Evolutionary conservation across 2,888 invertebrate species (phyloP).

Genomic region (Parnassius apollo): DNA sequence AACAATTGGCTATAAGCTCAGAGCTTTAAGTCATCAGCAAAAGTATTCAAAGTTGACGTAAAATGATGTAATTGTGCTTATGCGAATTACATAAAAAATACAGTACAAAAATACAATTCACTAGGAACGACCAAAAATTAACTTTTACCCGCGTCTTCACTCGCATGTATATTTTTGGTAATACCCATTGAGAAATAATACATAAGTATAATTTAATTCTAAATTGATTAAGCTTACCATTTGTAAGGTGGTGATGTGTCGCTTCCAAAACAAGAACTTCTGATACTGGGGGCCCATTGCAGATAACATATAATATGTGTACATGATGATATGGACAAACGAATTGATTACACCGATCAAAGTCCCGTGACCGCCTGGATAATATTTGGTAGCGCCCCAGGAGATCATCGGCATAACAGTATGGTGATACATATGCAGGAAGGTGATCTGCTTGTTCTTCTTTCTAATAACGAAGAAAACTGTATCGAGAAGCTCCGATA

Average conservation of each 20-base stretch:
- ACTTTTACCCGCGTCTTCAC: no score
- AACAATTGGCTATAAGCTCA: no score
- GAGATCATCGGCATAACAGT: slow-evolving; percentile 96
- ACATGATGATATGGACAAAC: slow-evolving; percentile 97
- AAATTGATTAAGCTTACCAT: slow-evolving; percentile 82
- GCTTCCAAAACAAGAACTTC: slow-evolving; percentile 96
- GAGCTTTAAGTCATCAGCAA: no score
- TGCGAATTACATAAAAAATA: no score
- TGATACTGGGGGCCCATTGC: slow-evolving; percentile 93
- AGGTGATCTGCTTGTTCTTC: slow-evolving; percentile 93
- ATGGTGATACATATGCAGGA: slow-evolving; percentile 96
- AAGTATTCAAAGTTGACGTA: no score
- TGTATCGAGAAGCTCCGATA: slow-evolving; percentile 94
- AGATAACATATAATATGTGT: slow-evolving; percentile 93
- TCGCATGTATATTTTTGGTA: no score
- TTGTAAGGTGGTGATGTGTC: slow-evolving; percentile 93
- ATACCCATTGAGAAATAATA: no score
- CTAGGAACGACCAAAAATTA: no score
- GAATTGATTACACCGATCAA: slow-evolving; percentile 95
- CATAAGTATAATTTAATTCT: background rate
- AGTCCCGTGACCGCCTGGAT: slow-evolving; percentile 93
- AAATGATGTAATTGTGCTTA: no score
- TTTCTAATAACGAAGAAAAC: slow-evolving; percentile 96
- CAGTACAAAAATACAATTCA: no score
- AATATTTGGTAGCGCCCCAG: slow-evolving; percentile 95